A percentile compares a stretch with the other conserved stretches of the same genome.
These are phyloP conservation scores for Dryobotodes eremita DNA, from an alignment of 2,888 invertebrate species.

Conservation along the genomic window DNA sequence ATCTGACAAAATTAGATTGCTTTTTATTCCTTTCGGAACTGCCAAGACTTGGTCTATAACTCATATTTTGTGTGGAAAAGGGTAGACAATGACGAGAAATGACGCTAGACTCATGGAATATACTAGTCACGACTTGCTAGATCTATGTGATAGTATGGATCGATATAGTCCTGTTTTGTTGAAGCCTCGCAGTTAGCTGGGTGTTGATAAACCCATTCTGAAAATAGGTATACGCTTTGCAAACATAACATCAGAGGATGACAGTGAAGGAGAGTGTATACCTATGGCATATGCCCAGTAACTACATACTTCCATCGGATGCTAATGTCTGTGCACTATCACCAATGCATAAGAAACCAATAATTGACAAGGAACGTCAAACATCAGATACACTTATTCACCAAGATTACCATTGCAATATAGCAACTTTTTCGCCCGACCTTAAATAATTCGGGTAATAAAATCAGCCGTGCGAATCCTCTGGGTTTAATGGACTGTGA, in stretches of 20 bases:
- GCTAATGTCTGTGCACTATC: no score
- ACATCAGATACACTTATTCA: conserved; percentile 41
- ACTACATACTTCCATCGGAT: background rate
- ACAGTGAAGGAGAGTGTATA: background rate
- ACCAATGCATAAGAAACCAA: background rate
- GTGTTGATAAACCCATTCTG: background rate
- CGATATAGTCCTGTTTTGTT: background rate
- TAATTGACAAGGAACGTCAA: conserved; percentile 34
- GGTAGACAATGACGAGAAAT: background rate
- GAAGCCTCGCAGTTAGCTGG: background rate
- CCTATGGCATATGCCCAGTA: background rate
- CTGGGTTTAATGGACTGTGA: conserved; percentile 74
- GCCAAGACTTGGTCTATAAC: background rate
- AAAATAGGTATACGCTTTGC: background rate
- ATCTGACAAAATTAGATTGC: conserved; percentile 38
- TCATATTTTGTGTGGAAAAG: conserved; percentile 10
- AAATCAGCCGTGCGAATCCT: conserved; percentile 75
- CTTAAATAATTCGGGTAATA: conserved; percentile 76
- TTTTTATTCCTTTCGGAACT: conserved; percentile 32
- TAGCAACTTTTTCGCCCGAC: conserved; percentile 55
- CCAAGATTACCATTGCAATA: conserved; percentile 48
- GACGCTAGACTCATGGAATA: background rate
- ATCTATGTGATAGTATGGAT: background rate
- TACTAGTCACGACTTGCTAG: no score
- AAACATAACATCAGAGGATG: background rate